Evolutionary conservation across 2,888 invertebrate genomes (phyloP).

Genomic region (Argyra leucocephala): DNA sequence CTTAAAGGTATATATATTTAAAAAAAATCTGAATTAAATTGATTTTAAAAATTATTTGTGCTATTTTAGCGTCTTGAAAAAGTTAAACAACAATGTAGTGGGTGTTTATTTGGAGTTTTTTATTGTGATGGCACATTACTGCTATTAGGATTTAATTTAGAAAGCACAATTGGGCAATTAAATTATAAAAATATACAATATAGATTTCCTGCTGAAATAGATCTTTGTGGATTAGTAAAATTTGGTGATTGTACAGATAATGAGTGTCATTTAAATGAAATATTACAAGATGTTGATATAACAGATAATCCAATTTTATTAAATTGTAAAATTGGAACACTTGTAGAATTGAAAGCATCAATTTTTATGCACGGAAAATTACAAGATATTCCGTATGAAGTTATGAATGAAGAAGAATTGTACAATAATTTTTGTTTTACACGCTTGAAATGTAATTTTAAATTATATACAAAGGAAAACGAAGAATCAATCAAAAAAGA

Average conservation of each 20-base stretch:
- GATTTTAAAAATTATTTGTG: slow-evolving; percentile 20
- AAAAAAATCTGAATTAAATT: background rate
- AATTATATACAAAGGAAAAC: slow-evolving; percentile 53
- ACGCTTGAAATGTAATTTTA: slow-evolving; percentile 55
- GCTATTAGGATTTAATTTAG: slow-evolving; percentile 59
- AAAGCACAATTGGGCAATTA: slow-evolving; percentile 48
- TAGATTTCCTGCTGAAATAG: slow-evolving; percentile 65
- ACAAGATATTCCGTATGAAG: slow-evolving; percentile 55
- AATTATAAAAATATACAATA: slow-evolving; percentile 47
- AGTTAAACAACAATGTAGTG: slow-evolving; percentile 53
- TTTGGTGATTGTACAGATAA: slow-evolving; percentile 53
- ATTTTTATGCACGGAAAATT: slow-evolving; percentile 64
- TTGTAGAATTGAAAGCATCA: slow-evolving; percentile 53
- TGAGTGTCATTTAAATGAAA: slow-evolving; percentile 54
- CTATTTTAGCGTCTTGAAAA: slow-evolving; percentile 54
- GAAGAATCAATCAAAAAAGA: slow-evolving; percentile 52
- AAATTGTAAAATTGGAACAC: slow-evolving; percentile 48
- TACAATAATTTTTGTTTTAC: slow-evolving; percentile 63
- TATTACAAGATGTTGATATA: slow-evolving; percentile 61
- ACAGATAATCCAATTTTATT: slow-evolving; percentile 70
- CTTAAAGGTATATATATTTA: slow-evolving; percentile 51
- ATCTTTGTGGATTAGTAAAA: slow-evolving; percentile 64
- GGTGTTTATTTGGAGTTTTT: slow-evolving; percentile 66
- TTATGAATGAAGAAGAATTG: slow-evolving; percentile 53
- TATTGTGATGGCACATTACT: slow-evolving; percentile 62